These are phyloP conservation scores for Sogatella furcifera DNA, from an alignment of 1,140 invertebrate species.

Conservation along the genomic window DNA sequence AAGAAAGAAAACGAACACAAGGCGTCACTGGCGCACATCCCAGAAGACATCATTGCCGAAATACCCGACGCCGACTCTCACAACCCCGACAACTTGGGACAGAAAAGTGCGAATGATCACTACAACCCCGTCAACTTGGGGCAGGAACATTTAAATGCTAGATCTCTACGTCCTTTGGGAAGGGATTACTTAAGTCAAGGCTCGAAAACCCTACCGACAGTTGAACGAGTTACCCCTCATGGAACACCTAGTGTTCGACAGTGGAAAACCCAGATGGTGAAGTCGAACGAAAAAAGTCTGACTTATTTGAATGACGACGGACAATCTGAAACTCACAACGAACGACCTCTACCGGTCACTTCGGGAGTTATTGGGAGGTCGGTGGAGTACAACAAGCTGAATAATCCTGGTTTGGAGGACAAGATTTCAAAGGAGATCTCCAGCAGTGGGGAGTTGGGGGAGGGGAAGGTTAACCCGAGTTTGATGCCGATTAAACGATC, in stretches of 20 bases:
- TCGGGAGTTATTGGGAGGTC: slow-evolving; percentile 6
- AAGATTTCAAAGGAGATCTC: too few relatives aligned
- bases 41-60: not conserved
- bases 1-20: slow-evolving; percentile 23
- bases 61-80: not conserved
- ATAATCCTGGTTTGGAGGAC: too few relatives aligned
- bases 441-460: too few relatives aligned
- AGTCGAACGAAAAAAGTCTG: slow-evolving; percentile 10
- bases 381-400: not conserved
- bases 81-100: too few relatives aligned
- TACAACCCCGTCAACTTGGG: too few relatives aligned
- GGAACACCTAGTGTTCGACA: not conserved
- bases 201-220: not conserved
- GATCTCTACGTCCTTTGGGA: too few relatives aligned
- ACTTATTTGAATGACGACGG: slow-evolving; percentile 8
- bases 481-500: too few relatives aligned
- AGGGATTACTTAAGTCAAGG: not conserved
- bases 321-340: not conserved
- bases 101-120: too few relatives aligned
- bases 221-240: slow-evolving; percentile 1
- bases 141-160: too few relatives aligned
- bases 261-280: slow-evolving; percentile 10
- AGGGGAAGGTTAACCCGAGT: too few relatives aligned
- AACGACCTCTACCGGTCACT: slow-evolving; percentile 1
- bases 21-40: not conserved